Evolutionary conservation across 2,888 invertebrate genomes (phyloP), one percentile per base, ranked within the genome.

Genomic region (Lutraria lutraria): DNA sequence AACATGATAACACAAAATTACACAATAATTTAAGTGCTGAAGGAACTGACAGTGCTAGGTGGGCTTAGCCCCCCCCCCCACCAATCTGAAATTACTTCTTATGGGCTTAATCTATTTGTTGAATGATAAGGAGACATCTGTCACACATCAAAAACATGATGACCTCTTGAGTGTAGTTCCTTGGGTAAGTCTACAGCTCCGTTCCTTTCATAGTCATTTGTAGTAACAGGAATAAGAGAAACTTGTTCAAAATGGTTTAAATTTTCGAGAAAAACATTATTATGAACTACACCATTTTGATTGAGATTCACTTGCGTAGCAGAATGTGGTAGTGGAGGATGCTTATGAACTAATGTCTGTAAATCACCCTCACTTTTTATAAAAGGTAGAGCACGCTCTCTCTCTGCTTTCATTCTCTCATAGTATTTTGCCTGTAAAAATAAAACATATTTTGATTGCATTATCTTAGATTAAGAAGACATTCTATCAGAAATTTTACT

Each of bases 341-440:
- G 83, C 81, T 93, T 89, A 19, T 92, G 91, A n/a, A 82, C 84
- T 21, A 90, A 60, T 10, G 60, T 72, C 25, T 91, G 84, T 80
- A 92, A 83, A 43, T 92, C 88, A 54, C 88, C 88, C 16, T 95
- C 94, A 91, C 95, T 95, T 34, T 94, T 93, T 25, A 95, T 94
- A 87, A 97, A 97, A 4, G 98, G 98, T 90, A 98, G 96, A 52
- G 97, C 92, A 56, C 97, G 96, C 93, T 97, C 97, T 92, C 97
- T 97, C 83, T 97, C 97, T 83, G 97, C 97, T 12, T 96, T 96
- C 88, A 97, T 96, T 94, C 97, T 97, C 72, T 98, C 97, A 94
- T 98, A 97, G 94, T 98, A 98, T 96, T 98, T 98, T 0, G 98
- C 98, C 97, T 97, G 95, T 31, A 96, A 96, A 90, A 83, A 85